Base-by-base conservation (phyloP, 2,888 invertebrate genomes). In the Caradrina clavipalpis region DNA sequence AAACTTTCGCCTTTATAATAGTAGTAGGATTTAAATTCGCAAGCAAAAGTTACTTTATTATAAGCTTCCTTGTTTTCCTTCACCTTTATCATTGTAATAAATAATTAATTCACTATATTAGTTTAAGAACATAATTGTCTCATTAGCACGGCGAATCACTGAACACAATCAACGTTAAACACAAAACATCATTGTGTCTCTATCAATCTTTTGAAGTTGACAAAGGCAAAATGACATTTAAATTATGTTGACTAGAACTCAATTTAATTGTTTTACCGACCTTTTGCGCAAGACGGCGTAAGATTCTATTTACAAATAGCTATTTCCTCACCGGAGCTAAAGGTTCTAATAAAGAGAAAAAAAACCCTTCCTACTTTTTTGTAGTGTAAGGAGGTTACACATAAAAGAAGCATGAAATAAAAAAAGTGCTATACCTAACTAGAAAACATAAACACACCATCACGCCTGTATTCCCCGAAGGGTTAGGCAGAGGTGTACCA, bases 191-290 rank as follows among this genome's bases (percentile, higher is more conserved):
- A 10, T 39, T 21, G 22, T 47, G 19, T 65, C 13, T 63, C 22
- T 8, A 8, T 55, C 26, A 54, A 64, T 22, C 54, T 2, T 65
- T 65, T 39, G 54, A 19, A 54, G 17, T 19, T 13, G 3, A 45
- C 8, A 35, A 35, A 35, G n/a, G 11, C 35, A 13, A 8, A 54
- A 64, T 54, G 17, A 55, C 13, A 31, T 67, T 63, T 54, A 21
- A 55, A 68, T 55, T 26, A 53, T 21, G 45, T 47, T 69, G 45
- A 17, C 4, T 45, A 45, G 19, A 21, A 13, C 51, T 1, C 17
- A 55, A 49, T 26, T 26, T 11, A 39, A 58, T 58, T 55, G 39
- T 19, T 53, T 45, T 58, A 55, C n/a, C 15, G 55, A n/a, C 6
- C 42, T 7, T 10, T 63, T 45, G 53, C 17, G 19, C 45, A 35